phyloP scores from a whole-genome alignment of 2,888 invertebrate genomes.

The Nudaria mundana region DNA sequence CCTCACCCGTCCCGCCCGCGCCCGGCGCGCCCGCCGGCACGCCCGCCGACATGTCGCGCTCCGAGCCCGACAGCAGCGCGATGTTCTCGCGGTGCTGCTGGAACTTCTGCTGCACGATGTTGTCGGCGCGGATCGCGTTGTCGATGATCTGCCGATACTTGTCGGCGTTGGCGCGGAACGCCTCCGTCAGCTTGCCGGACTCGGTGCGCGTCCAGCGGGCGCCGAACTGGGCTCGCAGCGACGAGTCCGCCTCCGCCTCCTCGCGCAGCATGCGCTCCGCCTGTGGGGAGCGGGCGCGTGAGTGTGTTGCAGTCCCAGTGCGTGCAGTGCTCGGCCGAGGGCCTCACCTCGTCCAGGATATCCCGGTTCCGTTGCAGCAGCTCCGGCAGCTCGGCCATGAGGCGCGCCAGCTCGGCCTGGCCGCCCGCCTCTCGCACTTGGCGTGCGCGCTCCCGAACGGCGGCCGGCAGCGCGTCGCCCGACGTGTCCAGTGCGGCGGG shows the following conservation, averaged over 20 bases:
- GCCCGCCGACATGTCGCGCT: conserved; percentile 84
- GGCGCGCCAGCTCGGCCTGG: conserved; percentile 83
- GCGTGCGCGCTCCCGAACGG: conserved; percentile 91
- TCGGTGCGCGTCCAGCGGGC: conserved; percentile 95
- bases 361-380: conserved; percentile 92
- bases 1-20: conserved; percentile 86
- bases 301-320: too few species aligned
- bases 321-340: too few species aligned
- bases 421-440: conserved; percentile 90
- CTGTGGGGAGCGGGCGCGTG: conserved; percentile 74
- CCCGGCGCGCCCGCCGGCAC: conserved; percentile 51
- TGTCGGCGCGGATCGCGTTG: conserved; percentile 92
- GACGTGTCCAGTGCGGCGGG: conserved; percentile 97
- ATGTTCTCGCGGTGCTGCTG: conserved; percentile 89
- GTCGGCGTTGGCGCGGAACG: conserved; percentile 92
- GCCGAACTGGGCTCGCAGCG: conserved; percentile 93
- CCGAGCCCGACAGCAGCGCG: conserved; percentile 88
- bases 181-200: conserved; percentile 93
- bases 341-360: conserved; percentile 93
- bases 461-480: conserved; percentile 90
- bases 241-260: conserved; percentile 94
- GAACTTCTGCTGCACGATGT: conserved; percentile 93
- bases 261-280: conserved; percentile 86
- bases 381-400: conserved; percentile 94
- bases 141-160: conserved; percentile 96